A percentile compares a stretch with the other conserved stretches of the same genome.
These are phyloP conservation scores for Anoplius nigerrimus DNA, from an alignment of 2,888 invertebrate species.

Conservation along the genomic window DNA sequence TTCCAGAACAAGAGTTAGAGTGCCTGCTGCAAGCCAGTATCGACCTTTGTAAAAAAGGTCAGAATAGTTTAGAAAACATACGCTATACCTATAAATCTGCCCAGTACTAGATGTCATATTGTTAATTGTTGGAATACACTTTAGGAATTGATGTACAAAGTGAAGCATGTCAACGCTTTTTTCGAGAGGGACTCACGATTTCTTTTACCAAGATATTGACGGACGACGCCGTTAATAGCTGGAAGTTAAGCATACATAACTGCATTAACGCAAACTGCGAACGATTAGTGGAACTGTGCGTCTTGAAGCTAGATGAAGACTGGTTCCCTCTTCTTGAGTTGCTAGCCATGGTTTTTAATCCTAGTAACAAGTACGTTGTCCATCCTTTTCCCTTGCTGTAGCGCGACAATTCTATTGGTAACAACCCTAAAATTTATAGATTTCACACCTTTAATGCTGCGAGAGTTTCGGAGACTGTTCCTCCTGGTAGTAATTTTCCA, in stretches of 20 bases:
- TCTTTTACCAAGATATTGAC: conserved; percentile 98
- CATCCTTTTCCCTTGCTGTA: not conserved
- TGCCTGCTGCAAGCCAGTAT: conserved; percentile 92
- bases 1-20: conserved; percentile 97
- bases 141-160: conserved; percentile 91
- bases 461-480: conserved; percentile 84
- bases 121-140: conserved; percentile 24
- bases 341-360: conserved; percentile 95
- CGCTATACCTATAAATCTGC: not conserved
- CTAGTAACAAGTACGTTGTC: conserved; percentile 89
- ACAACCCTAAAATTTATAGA: conserved; percentile 72
- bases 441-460: conserved; percentile 92
- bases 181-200: conserved; percentile 93
- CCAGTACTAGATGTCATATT: too few relatives aligned
- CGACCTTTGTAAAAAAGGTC: conserved; percentile 89
- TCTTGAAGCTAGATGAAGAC: conserved; percentile 91
- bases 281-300: conserved; percentile 93
- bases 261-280: conserved; percentile 96
- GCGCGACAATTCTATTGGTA: not conserved
- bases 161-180: conserved; percentile 94
- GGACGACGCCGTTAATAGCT: conserved; percentile 97
- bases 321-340: conserved; percentile 95
- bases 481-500: conserved; percentile 78
- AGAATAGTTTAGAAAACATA: not conserved
- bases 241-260: conserved; percentile 97